A percentile compares a stretch with the other conserved stretches of the same genome.
These are phyloP conservation scores for Limnodromus scolopaceus DNA, from an alignment of 2,797 vertebrate genomes.

Conservation along the genomic window DNA sequence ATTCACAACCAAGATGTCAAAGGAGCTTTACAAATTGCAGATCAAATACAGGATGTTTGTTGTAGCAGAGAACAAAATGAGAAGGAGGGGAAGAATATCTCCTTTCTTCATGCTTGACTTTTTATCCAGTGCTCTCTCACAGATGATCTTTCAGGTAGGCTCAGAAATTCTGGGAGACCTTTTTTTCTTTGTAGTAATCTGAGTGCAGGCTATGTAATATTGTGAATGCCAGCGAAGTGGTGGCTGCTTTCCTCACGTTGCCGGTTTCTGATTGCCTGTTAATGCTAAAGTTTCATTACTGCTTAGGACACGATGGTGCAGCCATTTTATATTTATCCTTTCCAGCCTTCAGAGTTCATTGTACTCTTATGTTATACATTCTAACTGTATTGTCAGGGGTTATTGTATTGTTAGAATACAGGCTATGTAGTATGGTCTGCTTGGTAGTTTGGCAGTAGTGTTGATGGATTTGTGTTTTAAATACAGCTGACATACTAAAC, in stretches of 20 bases:
- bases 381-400: neutral
- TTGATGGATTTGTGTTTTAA: neutral
- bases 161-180: neutral
- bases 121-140: neutral
- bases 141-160: neutral
- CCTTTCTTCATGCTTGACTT: neutral
- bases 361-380: neutral
- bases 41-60: conserved; percentile 23
- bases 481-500: neutral
- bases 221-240: neutral
- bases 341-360: neutral
- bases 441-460: neutral
- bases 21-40: conserved; percentile 34
- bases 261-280: neutral
- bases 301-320: neutral
- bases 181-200: neutral
- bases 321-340: neutral
- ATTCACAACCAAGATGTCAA: conserved; percentile 49
- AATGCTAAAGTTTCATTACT: neutral
- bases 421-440: neutral
- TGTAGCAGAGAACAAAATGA: neutral
- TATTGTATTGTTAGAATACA: neutral
- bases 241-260: neutral
- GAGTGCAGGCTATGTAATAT: neutral
- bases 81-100: neutral